Evolutionary conservation across 2,797 vertebrate genomes (phyloP), one percentile per base, ranked within the genome.

Genomic region (Sebastes steindachneri): DNA sequence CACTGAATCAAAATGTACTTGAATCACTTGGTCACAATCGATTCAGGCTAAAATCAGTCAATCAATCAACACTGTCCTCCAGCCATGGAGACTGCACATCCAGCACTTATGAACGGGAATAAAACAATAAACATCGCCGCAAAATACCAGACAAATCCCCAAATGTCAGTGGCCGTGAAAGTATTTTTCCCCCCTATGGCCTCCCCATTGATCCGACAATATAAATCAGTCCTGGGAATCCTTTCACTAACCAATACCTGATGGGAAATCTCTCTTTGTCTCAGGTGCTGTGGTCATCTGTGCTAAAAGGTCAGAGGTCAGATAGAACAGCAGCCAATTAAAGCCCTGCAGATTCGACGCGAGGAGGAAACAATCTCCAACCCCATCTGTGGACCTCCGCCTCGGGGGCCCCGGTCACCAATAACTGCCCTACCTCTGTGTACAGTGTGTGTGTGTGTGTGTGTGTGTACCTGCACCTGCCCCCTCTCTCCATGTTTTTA

Each of bases 311-410:
- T 93, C 87, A 89, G 41, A 91, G 91, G 90, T 89, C 89, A 68
- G 75, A 58, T 19, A 15, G 77, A 89, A 81, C 83, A 55, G 83
- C 79, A 89, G 91, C 92, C 92, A 93, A 94, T 94, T 94, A 93
- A 88, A 93, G 84, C 67, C 64, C 88, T 59, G 77, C 53, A 84
- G 84, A 83, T 83, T 82, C 57, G 62, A 86, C 68, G 58, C 58
- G 4, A 60, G 65, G 67, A 89, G 78, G 86, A 89, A 93, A 86
- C 88, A 89, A 92, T 90, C 89, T 90, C 83, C 54, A 57, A 72
- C 41, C 79, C 83, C 91, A 92, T 90, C 92, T 93, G 93, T 73
- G 89, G 85, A 87, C 82, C 79, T 65, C 33, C 21, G 77, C 88
- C 88, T 86, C 70, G 1, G 62, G 62, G 89, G 90, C 77, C 59